A percentile compares a stretch with the other conserved stretches of the same genome.
Evolutionary conservation across 2,888 invertebrate genomes (phyloP).

Genomic region (Tineola bisselliella): DNA sequence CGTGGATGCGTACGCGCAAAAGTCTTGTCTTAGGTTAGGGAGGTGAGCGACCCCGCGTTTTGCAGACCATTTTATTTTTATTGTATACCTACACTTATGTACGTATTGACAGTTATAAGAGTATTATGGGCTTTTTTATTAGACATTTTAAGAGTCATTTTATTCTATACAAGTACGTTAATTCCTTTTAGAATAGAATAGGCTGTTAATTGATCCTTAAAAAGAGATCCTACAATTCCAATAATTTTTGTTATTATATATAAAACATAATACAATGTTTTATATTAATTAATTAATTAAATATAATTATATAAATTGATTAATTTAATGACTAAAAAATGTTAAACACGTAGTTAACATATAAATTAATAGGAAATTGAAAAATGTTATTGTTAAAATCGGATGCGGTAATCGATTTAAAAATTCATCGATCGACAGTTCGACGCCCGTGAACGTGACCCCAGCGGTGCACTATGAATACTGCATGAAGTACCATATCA

Average conservation of each 20-base stretch:
- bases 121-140: constrained; percentile 51
- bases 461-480: constrained; percentile 46
- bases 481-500: constrained; percentile 35
- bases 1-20: constrained; percentile 43
- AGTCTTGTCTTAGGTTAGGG: constrained; percentile 68
- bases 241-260: too few relatives aligned
- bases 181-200: too few relatives aligned
- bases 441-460: constrained; percentile 63
- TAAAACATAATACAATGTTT: too few relatives aligned
- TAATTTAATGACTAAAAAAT: neutral
- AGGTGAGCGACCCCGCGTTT: constrained; percentile 63
- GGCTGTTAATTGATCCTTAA: too few relatives aligned
- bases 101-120: constrained; percentile 19
- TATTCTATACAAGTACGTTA: too few relatives aligned
- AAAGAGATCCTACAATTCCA: too few relatives aligned
- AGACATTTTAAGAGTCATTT: too few relatives aligned
- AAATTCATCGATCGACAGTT: constrained; percentile 33
- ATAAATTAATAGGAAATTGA: constrained; percentile 11
- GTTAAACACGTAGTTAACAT: neutral
- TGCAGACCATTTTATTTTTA: constrained; percentile 63
- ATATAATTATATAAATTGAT: neutral
- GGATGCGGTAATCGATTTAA: constrained; percentile 34
- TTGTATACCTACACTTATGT: constrained; percentile 27
- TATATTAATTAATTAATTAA: too few relatives aligned
- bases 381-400: neutral